Evolutionary conservation across 2,113 vertebrate genomes (phyloP), one percentile per base, ranked within the genome.

Genomic region (Typhlomys cinereus): DNA sequence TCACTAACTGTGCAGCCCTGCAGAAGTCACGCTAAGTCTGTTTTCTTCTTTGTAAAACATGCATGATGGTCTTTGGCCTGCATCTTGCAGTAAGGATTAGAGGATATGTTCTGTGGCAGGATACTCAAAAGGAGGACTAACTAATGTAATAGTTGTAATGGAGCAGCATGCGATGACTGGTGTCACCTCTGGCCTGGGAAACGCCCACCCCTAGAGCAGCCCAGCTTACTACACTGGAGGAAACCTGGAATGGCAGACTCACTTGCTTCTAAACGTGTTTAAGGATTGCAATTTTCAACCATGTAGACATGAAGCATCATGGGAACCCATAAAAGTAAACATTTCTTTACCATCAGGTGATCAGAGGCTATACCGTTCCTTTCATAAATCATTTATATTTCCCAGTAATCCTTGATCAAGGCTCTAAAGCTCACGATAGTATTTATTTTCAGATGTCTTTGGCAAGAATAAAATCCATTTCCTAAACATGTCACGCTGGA

Each of bases 391-490:
- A 29, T 57, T 59, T 20, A 23, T 48, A n/a, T 14, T 90, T 76
- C 11, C n/a, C 21, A 9, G 4, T 17, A 73, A 67, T 75, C n/a
- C 41, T 81, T 74, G 44, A 92, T 59, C 69, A 31, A 64, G 66
- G 74, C 36, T 20, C 78, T 52, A 73, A 81, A 88, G 50, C n/a
- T 41, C 31, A 44, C 29, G 52, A 85, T 27, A 59, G 39, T 74
- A 70, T 85, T 91, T 74, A 74, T 78, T 93, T 94, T 57, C 76
- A 52, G 82, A 66, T 70, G 11, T 4, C 64, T 91, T 67, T 73
- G 12, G 1, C 21, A 48, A 76, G 62, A 89, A 94, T 64, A 78
- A 75, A 76, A 48, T 76, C n/a, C 88, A 48, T 75, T 92, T 82
- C 75, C 34, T 76, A 83, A 93, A 83, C 46, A 44, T 27, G 41